Evolutionary conservation across 2,113 vertebrate genomes (phyloP), one percentile per base, ranked within the genome.

Genomic region (Hyaena hyaena): DNA sequence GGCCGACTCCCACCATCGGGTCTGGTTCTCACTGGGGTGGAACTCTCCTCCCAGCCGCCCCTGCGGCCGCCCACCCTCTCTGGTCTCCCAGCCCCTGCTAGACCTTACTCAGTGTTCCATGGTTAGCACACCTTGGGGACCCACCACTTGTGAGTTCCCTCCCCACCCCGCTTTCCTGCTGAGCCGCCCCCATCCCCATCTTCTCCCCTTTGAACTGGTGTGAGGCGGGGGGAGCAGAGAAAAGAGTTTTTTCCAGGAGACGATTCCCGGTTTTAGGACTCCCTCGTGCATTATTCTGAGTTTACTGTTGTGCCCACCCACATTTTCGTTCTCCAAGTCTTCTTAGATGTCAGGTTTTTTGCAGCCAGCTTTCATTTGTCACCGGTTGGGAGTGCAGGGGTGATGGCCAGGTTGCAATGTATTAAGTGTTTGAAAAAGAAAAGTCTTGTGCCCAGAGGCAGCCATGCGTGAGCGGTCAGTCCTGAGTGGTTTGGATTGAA

Each of bases 401-500:
- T 94, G 58, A 92, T 79, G 71, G 92, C 90, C 14, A 17, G 77
- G 82, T 86, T 3, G 1, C 43, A 50, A 3, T 7, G 53, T 88
- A 86, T 89, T 94, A 94, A 93, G 45, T 74, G 83, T 88, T 88
- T 86, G 89, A 89, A 66, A 74, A 76, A 84, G 74, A 88, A 88
- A 92, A 97, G 94, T 17, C 85, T 73, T 89, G 95, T 80, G 80
- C 95, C 94, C 79, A 63, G 71, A 92, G 96, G 96, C 95, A 95
- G 92, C 94, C 95, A 88, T 97, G 95, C 85, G 1, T 96, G 97
- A 95, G 81, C 90, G 95, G 95, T 98, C 95, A 97, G 61, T 91
- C 82, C 94, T 98, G 96, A 98, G 98, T 97, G 85, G 95, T 97
- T 98, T 98, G 90, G 98, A 98, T 83, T 96, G 97, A 98, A 98